A percentile compares a stretch with the other conserved stretches of the same genome.
Evolutionary conservation across 2,888 invertebrate genomes (phyloP).

Genomic region (Phoronis australis): DNA sequence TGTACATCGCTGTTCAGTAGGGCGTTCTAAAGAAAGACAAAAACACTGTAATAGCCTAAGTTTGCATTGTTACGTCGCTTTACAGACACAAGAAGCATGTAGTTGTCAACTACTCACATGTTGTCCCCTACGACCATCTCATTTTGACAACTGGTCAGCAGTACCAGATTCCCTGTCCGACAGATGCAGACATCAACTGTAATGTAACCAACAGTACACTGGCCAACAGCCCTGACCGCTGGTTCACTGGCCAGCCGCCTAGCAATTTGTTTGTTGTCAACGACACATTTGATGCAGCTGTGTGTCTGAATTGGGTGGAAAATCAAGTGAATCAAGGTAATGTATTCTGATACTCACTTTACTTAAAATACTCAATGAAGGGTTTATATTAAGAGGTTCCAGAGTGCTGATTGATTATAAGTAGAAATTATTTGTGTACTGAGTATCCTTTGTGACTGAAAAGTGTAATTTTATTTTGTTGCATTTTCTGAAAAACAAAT

Average conservation of each 20-base stretch:
- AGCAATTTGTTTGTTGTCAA: constrained; percentile 46
- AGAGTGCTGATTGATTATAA: too few relatives aligned
- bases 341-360: constrained; percentile 10
- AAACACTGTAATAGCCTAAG: too few relatives aligned
- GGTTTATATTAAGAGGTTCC: too few relatives aligned
- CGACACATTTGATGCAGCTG: constrained; percentile 47
- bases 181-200: constrained; percentile 27
- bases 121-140: constrained; percentile 51
- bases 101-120: constrained; percentile 33
- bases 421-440: too few relatives aligned
- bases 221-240: constrained; percentile 28
- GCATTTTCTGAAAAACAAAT: too few relatives aligned
- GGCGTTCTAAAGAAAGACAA: too few relatives aligned
- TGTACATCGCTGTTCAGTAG: too few relatives aligned
- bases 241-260: constrained; percentile 28
- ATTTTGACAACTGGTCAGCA: constrained; percentile 48
- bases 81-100: constrained; percentile 47
- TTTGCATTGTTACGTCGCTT: too few relatives aligned
- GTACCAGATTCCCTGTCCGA: constrained; percentile 44
- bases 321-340: constrained; percentile 28
- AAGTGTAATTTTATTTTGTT: too few relatives aligned
- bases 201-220: constrained; percentile 21
- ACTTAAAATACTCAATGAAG: too few relatives aligned
- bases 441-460: too few relatives aligned
- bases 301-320: constrained; percentile 41